Evolutionary conservation across 2,888 invertebrate genomes (phyloP), one percentile per base, ranked within the genome.

Genomic region (Macrophya annulata): DNA sequence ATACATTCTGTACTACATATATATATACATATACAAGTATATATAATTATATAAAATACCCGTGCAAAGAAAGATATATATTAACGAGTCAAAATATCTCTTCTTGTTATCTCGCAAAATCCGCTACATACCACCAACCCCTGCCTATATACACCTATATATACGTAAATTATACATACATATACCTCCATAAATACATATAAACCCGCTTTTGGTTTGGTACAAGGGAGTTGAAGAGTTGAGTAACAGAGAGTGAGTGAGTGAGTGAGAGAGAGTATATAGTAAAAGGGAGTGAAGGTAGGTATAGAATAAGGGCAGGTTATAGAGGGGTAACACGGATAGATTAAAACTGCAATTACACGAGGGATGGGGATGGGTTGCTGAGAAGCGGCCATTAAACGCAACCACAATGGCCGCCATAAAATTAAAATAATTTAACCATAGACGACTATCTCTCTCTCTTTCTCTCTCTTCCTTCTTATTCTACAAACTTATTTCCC

Each of bases 321-420:
- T 9, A 10, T 9, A 10, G 83, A 65, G 43, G 40, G 48, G 48
- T 37, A 65, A 62, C 40, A 37, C 87, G 89, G 90, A 88, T 89
- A 89, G 89, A 91, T 91, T 91, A 91, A 91, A 91, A 91, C 88
- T 89, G 89, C 89, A 91, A 91, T 91, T 90, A 91, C 88, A 88
- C 87, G 89, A 91, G 90, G 91, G 90, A 91, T 90, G 85, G 88
- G 85, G 31, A 3, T 31, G 31, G 31, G 88, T 71, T 87, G 87
- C 89, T 87, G 89, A 90, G 90, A 88, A 89, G 88, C 86, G 89
- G 86, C 86, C 88, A 87, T 90, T 90, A 87, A 89, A 87, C 85
- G 85, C 85, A 85, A 84, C 87, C 88, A 87, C 88, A 87, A 85
- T 72, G 85, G 85, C 85, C 85, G 86, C 86, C 86, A 89, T 87